Evolutionary conservation across 2,113 vertebrate species (phyloP).

Genomic region (Mesitornis unicolor): DNA sequence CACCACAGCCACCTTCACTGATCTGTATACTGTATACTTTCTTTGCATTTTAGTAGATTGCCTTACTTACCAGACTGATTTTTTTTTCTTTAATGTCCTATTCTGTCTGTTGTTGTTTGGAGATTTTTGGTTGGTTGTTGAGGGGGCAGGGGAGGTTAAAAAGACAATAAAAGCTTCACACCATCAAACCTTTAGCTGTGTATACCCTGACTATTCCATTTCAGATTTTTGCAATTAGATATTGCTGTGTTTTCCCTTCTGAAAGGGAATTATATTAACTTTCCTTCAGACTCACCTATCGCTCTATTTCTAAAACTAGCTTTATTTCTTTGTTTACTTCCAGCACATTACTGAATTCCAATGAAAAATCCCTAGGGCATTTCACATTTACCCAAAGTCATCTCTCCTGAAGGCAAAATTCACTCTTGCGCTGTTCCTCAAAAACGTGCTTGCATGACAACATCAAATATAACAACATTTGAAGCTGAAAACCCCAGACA

Average conservation of each 20-base stretch:
- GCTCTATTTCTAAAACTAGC: neutral
- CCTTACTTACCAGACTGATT: neutral
- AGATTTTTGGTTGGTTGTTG: neutral
- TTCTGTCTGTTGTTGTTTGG: neutral
- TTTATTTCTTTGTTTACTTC: conserved; percentile 4
- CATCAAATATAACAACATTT: neutral
- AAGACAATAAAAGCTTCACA: neutral
- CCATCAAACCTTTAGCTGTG: neutral
- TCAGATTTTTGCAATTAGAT: neutral
- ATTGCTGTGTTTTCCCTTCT: neutral
- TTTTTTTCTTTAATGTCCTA: neutral
- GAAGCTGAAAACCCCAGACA: conserved; percentile 3
- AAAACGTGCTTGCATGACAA: neutral
- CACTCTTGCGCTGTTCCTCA: neutral
- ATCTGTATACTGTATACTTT: neutral
- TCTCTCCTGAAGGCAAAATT: neutral
- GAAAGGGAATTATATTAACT: neutral
- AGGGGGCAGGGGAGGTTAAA: neutral
- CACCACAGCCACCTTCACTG: neutral
- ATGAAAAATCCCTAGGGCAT: neutral
- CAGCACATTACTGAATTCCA: neutral
- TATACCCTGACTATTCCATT: neutral
- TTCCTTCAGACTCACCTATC: neutral
- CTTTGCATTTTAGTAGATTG: neutral
- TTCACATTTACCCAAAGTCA: neutral